Evolutionary conservation across 2,888 invertebrate genomes (phyloP).

Genomic region (Drosophila fungiperda): DNA sequence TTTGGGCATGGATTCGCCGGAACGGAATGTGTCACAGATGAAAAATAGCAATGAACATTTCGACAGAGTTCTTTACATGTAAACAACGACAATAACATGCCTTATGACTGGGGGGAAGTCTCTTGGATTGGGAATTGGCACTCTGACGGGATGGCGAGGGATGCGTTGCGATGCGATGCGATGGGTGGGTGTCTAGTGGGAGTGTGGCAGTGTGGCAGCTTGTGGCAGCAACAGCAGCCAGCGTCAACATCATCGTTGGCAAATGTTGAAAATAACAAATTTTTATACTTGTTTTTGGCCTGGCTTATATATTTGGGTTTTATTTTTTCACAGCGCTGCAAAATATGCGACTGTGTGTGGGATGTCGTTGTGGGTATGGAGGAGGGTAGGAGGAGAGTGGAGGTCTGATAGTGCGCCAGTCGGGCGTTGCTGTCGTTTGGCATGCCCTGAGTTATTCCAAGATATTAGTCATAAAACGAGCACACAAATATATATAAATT

Average conservation of each 20-base stretch:
- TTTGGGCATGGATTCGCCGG: background rate
- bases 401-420: conserved; percentile 65
- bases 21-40: background rate
- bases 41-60: conserved; percentile 37
- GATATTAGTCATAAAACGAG: conserved; percentile 83
- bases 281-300: conserved; percentile 77
- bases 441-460: conserved; percentile 68
- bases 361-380: conserved; percentile 7
- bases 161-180: too few relatives aligned
- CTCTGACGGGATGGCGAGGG: background rate
- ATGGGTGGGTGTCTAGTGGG: background rate
- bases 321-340: conserved; percentile 77
- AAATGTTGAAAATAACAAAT: conserved; percentile 81
- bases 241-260: conserved; percentile 66
- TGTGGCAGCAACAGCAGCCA: conserved; percentile 42
- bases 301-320: conserved; percentile 75
- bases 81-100: conserved; percentile 71
- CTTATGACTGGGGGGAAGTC: conserved; percentile 21
- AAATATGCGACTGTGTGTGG: conserved; percentile 68
- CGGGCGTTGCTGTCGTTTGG: conserved; percentile 47
- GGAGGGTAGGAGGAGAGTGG: background rate
- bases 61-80: conserved; percentile 50
- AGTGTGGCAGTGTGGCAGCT: background rate
- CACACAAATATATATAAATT: conserved; percentile 75
- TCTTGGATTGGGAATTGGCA: conserved; percentile 21